phyloP scores from a whole-genome alignment of 1,140 invertebrate genomes.

The Neodiprion virginianus region DNA sequence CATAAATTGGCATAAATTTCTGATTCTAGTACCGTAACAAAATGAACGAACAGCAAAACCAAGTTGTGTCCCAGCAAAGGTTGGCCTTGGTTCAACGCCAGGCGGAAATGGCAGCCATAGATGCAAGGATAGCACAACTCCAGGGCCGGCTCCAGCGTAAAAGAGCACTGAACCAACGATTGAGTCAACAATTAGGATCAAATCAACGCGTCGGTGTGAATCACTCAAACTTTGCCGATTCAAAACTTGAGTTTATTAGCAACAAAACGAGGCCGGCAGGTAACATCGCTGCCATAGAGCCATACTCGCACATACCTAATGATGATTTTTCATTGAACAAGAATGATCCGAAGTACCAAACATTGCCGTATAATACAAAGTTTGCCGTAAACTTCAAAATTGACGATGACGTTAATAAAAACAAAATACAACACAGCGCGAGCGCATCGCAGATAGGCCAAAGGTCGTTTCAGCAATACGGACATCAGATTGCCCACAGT shows the following conservation, averaged over 20 bases:
- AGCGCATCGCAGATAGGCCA: conserved; percentile 58
- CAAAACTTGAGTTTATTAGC: conserved; percentile 54
- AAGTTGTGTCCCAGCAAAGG: conserved; percentile 83
- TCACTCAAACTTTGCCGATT: conserved; percentile 40
- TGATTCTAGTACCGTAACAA: conserved; percentile 89
- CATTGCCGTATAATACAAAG: conserved; percentile 88
- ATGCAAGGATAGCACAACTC: conserved; percentile 90
- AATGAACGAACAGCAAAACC: conserved; percentile 93
- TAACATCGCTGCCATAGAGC: conserved; percentile 89
- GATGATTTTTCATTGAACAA: conserved; percentile 76
- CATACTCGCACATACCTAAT: conserved; percentile 85
- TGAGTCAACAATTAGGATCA: conserved; percentile 76
- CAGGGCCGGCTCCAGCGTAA: conserved; percentile 90
- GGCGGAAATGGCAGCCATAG: conserved; percentile 89
- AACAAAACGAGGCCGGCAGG: conserved; percentile 62
- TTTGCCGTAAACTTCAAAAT: conserved; percentile 70
- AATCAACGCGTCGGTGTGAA: conserved; percentile 59
- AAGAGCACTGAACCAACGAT: conserved; percentile 83
- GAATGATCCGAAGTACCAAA: conserved; percentile 93
- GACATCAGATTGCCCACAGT: conserved; percentile 58
- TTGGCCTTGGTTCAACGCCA: conserved; percentile 85
- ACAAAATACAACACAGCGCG: conserved; percentile 56
- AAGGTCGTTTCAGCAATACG: conserved; percentile 52
- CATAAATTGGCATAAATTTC: conserved; percentile 4
- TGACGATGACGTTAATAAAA: conserved; percentile 59